phyloP scores from a whole-genome alignment of 2,113 vertebrate genomes.

The Circaetus gallicus region DNA sequence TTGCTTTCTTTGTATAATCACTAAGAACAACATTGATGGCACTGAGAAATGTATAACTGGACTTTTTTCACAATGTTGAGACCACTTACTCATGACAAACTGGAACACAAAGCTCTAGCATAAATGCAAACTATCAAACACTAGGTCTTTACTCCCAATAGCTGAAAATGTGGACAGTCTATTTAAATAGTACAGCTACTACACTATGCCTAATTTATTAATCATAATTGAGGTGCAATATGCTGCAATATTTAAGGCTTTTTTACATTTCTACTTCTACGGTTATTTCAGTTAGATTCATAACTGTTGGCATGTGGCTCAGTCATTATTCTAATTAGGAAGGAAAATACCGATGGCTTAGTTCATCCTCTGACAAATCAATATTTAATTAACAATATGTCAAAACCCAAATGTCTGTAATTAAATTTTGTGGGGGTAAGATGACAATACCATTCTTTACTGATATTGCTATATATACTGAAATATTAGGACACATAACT shows the following conservation, averaged over 20 bases:
- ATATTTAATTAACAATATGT: conserved; percentile 75
- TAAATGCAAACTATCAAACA: neutral
- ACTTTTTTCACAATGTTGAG: neutral
- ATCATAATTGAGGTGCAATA: conserved; percentile 35
- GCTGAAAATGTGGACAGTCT: neutral
- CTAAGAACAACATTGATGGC: neutral
- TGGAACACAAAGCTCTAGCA: neutral
- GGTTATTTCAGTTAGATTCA: conserved; percentile 46
- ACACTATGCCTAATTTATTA: conserved; percentile 50
- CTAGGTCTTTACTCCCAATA: neutral
- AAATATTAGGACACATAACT: neutral
- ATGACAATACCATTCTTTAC: neutral
- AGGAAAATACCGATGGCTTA: conserved; percentile 7
- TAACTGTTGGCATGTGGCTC: neutral
- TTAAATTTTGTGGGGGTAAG: neutral
- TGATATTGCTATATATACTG: neutral
- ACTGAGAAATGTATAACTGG: neutral
- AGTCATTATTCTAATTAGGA: conserved; percentile 67
- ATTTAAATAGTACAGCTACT: neutral
- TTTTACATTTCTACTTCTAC: conserved; percentile 17
- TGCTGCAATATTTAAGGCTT: conserved; percentile 45
- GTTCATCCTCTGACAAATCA: conserved; percentile 64
- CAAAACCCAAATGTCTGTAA: conserved; percentile 26
- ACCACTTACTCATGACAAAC: neutral
- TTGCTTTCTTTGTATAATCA: neutral